Percentiles rank a stretch among this genome's conserved stretches.
phyloP scores from a whole-genome alignment of 2,888 invertebrate species.

The Lamellibrachia satsuma region DNA sequence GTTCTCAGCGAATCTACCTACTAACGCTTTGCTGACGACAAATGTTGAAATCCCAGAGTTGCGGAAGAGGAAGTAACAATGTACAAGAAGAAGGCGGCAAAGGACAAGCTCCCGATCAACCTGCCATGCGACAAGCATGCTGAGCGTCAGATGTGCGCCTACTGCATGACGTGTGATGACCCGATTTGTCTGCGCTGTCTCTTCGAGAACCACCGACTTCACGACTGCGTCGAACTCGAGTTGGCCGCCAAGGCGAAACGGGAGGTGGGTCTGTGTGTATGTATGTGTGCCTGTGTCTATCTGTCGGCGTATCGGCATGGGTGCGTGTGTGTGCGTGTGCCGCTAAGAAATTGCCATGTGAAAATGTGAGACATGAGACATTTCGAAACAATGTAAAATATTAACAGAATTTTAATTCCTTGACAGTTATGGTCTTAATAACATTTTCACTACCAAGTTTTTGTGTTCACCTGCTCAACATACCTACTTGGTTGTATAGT shows the following conservation, averaged over 20 bases:
- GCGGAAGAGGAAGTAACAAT: not conserved
- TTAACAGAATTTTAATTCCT: too few species aligned
- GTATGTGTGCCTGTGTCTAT: not conserved
- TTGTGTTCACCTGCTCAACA: too few species aligned
- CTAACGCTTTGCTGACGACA: too few species aligned
- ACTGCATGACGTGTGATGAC: not conserved
- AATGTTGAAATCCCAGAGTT: not conserved
- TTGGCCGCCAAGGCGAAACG: not conserved
- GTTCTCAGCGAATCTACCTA: too few species aligned
- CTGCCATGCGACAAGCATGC: not conserved
- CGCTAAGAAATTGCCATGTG: too few species aligned
- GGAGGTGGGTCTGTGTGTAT: not conserved
- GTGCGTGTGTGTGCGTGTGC: not conserved
- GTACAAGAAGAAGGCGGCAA: not conserved
- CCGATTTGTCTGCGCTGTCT: not conserved
- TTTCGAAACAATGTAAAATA: too few species aligned
- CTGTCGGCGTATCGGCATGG: not conserved
- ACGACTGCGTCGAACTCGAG: not conserved
- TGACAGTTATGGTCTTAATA: too few species aligned
- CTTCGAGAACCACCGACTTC: not conserved
- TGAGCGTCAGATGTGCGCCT: not conserved
- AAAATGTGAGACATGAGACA: too few species aligned
- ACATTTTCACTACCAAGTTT: too few species aligned
- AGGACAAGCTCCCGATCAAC: not conserved
- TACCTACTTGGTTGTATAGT: too few species aligned